A percentile compares a stretch with the other conserved stretches of the same genome.
Evolutionary conservation across 1,140 invertebrate genomes (phyloP).

Genomic region (Pseudomyrmex flavicornis): DNA sequence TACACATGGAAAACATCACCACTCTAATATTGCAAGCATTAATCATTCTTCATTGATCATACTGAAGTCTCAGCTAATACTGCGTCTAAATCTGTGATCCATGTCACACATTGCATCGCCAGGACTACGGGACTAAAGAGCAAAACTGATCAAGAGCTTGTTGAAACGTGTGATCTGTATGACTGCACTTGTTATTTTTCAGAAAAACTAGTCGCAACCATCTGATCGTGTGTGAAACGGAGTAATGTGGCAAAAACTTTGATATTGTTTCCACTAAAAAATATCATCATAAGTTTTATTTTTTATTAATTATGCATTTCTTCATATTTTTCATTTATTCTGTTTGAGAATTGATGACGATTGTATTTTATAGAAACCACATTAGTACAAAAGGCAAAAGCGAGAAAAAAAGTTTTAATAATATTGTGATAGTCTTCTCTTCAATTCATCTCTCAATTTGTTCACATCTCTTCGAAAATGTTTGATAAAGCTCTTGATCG

Average conservation of each 20-base stretch:
- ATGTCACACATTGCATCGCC: conserved; percentile 67
- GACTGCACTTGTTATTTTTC: conserved; percentile 2
- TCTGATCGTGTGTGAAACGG: no score
- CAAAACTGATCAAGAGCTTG: conserved; percentile 71
- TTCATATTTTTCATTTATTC: no score
- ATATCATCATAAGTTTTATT: no score
- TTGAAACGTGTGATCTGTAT: neutral
- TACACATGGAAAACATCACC: conserved; percentile 34
- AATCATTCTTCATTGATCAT: conserved; percentile 52
- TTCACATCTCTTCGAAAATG: neutral
- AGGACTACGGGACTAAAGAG: conserved; percentile 61
- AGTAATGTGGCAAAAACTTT: no score
- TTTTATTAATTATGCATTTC: no score
- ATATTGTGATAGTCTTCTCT: conserved; percentile 16
- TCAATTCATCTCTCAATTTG: no score
- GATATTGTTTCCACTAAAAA: no score
- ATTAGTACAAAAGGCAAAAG: no score
- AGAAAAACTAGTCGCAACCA: neutral
- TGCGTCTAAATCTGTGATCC: conserved; percentile 63
- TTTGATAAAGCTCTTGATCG: conserved; percentile 66
- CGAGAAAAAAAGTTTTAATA: no score
- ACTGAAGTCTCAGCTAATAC: conserved; percentile 52
- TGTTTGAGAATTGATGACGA: no score
- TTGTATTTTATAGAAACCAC: no score
- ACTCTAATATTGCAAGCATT: conserved; percentile 55